phyloP scores from a whole-genome alignment of 2,113 vertebrate species.

The Pseudorectes ferrugineus region DNA sequence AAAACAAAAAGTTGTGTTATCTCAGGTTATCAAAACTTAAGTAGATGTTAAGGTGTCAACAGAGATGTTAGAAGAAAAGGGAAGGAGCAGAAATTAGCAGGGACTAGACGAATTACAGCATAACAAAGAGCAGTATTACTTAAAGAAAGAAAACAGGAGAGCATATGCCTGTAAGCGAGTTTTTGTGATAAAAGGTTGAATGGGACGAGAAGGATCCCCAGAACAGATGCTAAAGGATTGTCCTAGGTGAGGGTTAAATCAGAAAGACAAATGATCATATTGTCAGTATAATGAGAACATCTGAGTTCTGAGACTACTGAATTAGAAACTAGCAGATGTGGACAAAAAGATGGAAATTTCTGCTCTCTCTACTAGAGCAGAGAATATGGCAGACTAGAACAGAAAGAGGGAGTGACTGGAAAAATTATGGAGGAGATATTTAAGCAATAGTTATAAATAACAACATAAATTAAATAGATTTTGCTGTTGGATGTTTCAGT shows the following conservation, averaged over 20 bases:
- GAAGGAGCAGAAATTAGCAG: background rate
- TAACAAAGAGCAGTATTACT: background rate
- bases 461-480: background rate
- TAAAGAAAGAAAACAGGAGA: background rate
- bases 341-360: background rate
- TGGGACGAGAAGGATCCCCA: background rate
- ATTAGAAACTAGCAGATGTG: background rate
- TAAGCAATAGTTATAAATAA: background rate
- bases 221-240: background rate
- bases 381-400: background rate
- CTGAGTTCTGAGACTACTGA: background rate
- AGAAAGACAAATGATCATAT: background rate
- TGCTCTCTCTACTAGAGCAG: background rate
- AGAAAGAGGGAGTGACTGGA: background rate
- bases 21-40: background rate
- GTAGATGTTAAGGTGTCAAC: background rate
- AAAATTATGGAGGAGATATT: background rate
- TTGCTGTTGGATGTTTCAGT: background rate
- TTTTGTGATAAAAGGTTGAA: background rate
- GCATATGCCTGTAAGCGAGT: background rate
- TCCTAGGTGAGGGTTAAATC: background rate
- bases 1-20: background rate
- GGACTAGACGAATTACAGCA: background rate
- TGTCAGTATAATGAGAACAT: background rate
- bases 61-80: background rate